Conservation (phyloP, 2,888 invertebrate genomes). For the Xestia ashworthii region DNA sequence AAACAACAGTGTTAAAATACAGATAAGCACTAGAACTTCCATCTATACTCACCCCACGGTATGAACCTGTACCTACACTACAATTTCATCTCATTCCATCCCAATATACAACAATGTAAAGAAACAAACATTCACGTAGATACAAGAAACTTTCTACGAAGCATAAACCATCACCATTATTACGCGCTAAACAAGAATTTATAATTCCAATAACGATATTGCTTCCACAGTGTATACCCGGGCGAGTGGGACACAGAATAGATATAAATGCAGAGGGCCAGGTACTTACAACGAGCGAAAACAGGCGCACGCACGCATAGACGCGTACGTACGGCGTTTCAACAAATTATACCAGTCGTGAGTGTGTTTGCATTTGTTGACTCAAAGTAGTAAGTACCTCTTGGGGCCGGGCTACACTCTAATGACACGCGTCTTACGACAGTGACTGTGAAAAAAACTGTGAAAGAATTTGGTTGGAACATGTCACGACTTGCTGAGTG, state of each 20-base stretch:
- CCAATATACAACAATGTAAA: slow-evolving; percentile 5
- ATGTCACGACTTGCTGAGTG: background rate
- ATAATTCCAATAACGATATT: slow-evolving; percentile 61
- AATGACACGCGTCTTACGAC: background rate
- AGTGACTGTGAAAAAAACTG: background rate
- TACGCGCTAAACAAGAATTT: slow-evolving; percentile 58
- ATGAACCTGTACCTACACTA: background rate
- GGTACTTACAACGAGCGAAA: accelerated
- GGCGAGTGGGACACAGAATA: slow-evolving; percentile 11
- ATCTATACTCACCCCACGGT: background rate
- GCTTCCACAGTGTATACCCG: slow-evolving; percentile 21
- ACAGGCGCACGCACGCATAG: background rate
- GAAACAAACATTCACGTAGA: slow-evolving; percentile 8
- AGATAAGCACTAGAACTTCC: background rate
- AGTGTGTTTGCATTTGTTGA: too few relatives aligned
- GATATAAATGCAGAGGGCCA: slow-evolving; percentile 6
- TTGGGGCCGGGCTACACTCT: background rate
- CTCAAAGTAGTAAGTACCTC: too few relatives aligned
- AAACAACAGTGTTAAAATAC: background rate
- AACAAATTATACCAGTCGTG: background rate
- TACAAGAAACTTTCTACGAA: slow-evolving; percentile 26
- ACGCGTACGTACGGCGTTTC: background rate
- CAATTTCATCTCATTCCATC: background rate
- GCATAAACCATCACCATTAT: slow-evolving; percentile 72
- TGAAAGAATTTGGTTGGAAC: background rate